Base-by-base conservation (phyloP, 92 coral and sea anemone genomes). In the Zoanthus sociatus region DNA sequence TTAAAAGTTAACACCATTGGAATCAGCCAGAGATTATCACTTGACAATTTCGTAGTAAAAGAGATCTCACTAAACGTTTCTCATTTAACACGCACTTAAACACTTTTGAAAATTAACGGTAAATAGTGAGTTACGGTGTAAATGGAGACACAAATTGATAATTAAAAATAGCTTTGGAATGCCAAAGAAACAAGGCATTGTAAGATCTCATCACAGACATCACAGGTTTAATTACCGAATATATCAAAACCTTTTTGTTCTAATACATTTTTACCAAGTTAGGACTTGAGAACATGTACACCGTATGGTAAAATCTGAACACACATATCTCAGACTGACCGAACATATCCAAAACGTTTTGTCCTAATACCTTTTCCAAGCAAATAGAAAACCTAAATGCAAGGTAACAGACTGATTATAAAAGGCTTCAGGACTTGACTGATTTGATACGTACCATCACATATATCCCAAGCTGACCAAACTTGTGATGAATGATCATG, bases 391-490 rank as follows among this genome's bases (percentile, higher is more conserved):
- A 37, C 42, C 1, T 37, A 37, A 37, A 37, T 37, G 4, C 42
- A 37, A 37, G 42, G 42, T 4, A 37, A 37, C 42, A 37, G 42
- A 37, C 42, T 1, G 42, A 37, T 37, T 37, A 37, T 37, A 37
- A 2, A 37, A 37, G 42, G 42, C 42, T 37, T 4, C 42, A 15
- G 7, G 0, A 21, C 18, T 15, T 61, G 15, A 47, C 31, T 3
- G 69, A 37, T 15, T 13, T 21, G 9, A 31, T 61, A 32, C 89
- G 88, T 88, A 96, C 99, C 98, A 83, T 96, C 98, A 89, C 99
- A 96, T 61, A 96, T 89, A 73, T 94, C 98, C 98, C 98, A 93
- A 51, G 99, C 96, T 42, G 99, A 96, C 99, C 99, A 96, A 72
- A 89, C 83, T 16, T 81, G 53, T 11, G 60, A 10, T 30, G 84